Conservation (phyloP, 1,140 invertebrate genomes). For the Aethina tumida region DNA sequence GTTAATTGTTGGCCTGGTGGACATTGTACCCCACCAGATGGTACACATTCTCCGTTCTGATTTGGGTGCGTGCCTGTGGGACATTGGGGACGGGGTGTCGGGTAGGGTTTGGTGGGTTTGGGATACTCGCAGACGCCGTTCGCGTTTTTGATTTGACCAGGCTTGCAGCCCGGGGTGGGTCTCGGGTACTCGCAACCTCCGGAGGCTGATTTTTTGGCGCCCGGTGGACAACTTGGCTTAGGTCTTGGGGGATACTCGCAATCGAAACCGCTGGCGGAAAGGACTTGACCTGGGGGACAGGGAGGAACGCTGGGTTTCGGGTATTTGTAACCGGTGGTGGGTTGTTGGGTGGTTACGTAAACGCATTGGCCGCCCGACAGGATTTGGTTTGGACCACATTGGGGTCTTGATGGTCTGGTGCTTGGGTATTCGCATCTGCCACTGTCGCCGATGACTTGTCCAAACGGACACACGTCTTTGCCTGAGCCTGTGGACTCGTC, state of each 20-base stretch:
- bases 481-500: too few species aligned
- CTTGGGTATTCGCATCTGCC: too few species aligned
- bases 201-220: constrained; percentile 5
- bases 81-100: constrained; percentile 6
- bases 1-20: constrained; percentile 5
- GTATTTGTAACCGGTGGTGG: constrained; percentile 6
- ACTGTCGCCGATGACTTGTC: too few species aligned
- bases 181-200: constrained; percentile 6
- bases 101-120: constrained; percentile 6
- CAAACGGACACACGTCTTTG: too few species aligned
- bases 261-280: constrained; percentile 5
- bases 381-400: too few species aligned
- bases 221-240: neutral
- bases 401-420: too few species aligned
- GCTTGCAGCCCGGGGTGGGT: constrained; percentile 3
- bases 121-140: constrained; percentile 2
- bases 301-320: constrained; percentile 4
- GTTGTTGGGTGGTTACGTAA: constrained; percentile 4
- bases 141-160: constrained; percentile 1
- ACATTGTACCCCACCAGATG: constrained; percentile 1
- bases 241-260: constrained; percentile 11
- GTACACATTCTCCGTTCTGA: constrained; percentile 10
- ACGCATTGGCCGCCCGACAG: too few species aligned
- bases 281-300: constrained; percentile 11
- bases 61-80: constrained; percentile 6